Evolutionary conservation across 2,113 vertebrate genomes (phyloP), one percentile per base, ranked within the genome.

Genomic region (Coturnix japonica): DNA sequence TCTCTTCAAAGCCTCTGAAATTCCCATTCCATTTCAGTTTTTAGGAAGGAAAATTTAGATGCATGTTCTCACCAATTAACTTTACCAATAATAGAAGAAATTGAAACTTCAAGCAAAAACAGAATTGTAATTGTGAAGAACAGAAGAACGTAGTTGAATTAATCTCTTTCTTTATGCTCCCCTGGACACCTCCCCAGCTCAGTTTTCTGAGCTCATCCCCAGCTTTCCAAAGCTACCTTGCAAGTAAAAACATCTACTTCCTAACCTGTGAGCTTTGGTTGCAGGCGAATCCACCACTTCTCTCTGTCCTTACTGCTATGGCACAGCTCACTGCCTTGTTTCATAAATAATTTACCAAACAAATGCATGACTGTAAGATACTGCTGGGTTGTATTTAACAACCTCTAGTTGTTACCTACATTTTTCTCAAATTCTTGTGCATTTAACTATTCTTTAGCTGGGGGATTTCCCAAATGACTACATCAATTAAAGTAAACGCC

Each of bases 321-420:
- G 37, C 12, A 76, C 0, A 0, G 13, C 28, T 70, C 18, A 7
- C 1, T 76, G 23, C 30, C 44, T 54, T 4, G 0, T 59, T 57
- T 47, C 94, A 77, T 74, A 53, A 78, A 74, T 56, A 15, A 74
- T 31, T 86, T 72, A 31, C 35, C 23, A 39, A 61, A 26, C 39
- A 77, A 70, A 88, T 5, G 4, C 0, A 0, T 5, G 22, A 75
- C 7, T 10, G 17, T 13, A 71, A 41, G 37, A 85, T 37, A 46
- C 11, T 46, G 25, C 22, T 17, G 67, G 60, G 31, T 8, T 35
- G 21, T 22, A 71, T n/a, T 31, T 33, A n/a, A 39, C 31, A 46
- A 35, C 30, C 49, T 23, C 54, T 6, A 61, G 20, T 18, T 46
- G 17, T 79, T 51, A 51, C 16, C 23, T 49, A 46, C 2, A 39